Conservation (phyloP, 2,888 invertebrate species). For the Gasteruption jaculator region DNA sequence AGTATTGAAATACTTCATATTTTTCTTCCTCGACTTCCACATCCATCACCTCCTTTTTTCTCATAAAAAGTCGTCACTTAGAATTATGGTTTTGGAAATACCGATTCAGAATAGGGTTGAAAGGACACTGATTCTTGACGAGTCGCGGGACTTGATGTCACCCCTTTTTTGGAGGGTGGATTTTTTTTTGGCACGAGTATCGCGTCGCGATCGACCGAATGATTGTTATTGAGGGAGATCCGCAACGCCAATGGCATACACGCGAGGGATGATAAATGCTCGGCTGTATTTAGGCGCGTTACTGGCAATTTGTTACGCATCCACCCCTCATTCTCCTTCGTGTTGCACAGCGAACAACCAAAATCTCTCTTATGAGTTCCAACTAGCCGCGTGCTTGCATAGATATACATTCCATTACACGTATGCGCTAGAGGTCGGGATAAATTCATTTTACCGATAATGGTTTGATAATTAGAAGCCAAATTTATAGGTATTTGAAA, state of each 20-base stretch:
- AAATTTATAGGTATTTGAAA: no score
- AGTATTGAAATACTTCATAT: not conserved
- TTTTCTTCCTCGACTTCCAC: slow-evolving; percentile 9
- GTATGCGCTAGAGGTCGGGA: no score
- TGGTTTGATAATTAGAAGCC: no score
- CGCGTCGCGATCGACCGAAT: slow-evolving; percentile 21
- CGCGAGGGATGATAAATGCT: slow-evolving; percentile 33
- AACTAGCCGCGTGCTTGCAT: slow-evolving; percentile 7
- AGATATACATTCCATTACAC: no score
- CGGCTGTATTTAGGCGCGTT: slow-evolving; percentile 34
- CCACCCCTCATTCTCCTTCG: slow-evolving; percentile 20
- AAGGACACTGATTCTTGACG: no score
- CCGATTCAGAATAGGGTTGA: no score
- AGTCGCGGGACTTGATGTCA: slow-evolving; percentile 4
- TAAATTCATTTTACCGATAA: no score
- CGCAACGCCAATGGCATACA: slow-evolving; percentile 25
- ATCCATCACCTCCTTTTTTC: slow-evolving; percentile 4
- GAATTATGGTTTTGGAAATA: no score
- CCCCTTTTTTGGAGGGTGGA: not conserved
- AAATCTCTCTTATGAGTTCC: not conserved
- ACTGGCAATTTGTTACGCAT: slow-evolving; percentile 34
- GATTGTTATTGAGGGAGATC: slow-evolving; percentile 27
- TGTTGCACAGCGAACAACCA: slow-evolving; percentile 11
- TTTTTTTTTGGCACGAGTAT: slow-evolving; percentile 7
- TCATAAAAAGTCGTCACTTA: no score